phyloP scores from a whole-genome alignment of 1,140 invertebrate species.

The Leptinotarsa lineolata region DNA sequence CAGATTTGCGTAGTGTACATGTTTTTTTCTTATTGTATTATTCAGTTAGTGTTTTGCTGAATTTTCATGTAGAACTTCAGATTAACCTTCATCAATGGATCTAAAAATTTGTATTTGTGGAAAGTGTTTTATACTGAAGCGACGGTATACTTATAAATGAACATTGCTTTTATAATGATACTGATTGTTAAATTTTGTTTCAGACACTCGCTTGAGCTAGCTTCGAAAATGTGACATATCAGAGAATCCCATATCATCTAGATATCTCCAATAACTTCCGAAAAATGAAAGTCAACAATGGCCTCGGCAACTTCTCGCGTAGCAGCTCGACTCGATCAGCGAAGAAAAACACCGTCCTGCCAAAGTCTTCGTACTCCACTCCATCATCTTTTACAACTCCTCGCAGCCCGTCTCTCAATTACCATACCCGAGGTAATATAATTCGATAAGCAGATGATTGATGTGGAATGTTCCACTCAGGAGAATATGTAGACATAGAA shows the following conservation, averaged over 20 bases:
- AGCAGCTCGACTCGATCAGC: conserved; percentile 38
- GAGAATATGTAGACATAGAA: neutral
- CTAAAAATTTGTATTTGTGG: too few species aligned
- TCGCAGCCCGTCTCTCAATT: conserved; percentile 40
- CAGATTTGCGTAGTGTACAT: too few species aligned
- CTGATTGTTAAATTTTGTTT: neutral
- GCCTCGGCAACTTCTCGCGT: conserved; percentile 37
- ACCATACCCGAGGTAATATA: conserved; percentile 35
- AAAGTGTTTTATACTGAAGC: too few species aligned
- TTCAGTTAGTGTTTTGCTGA: too few species aligned
- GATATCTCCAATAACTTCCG: neutral
- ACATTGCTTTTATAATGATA: too few species aligned
- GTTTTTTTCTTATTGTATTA: too few species aligned
- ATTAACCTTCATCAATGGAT: too few species aligned
- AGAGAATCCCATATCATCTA: conserved; percentile 22
- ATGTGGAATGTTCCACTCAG: neutral
- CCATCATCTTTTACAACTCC: conserved; percentile 40
- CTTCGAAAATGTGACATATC: conserved; percentile 26
- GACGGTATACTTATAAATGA: too few species aligned
- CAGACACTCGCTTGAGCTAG: conserved; percentile 8
- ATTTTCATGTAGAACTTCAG: too few species aligned
- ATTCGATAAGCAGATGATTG: conserved; percentile 5
- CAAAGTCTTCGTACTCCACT: conserved; percentile 47
- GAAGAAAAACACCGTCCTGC: conserved; percentile 31
- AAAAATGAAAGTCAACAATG: conserved; percentile 39